These are phyloP conservation scores for Hydrotaea diabolus DNA, from an alignment of 2,888 invertebrate species.

Conservation along the genomic window DNA sequence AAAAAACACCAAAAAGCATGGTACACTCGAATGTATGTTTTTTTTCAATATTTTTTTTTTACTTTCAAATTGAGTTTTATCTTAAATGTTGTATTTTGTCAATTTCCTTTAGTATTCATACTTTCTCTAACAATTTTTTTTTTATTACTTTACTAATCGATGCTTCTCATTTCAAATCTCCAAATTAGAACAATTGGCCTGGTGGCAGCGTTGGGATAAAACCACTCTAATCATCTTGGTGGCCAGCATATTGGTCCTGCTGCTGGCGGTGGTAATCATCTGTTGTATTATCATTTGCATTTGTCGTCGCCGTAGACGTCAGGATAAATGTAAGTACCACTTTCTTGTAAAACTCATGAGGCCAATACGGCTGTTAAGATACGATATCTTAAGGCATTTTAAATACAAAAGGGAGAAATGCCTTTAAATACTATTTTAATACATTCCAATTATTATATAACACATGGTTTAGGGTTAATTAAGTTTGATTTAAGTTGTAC, in stretches of 20 bases:
- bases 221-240: constrained; percentile 89
- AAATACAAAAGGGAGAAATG: constrained; percentile 24
- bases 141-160: constrained; percentile 4
- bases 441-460: not conserved
- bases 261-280: constrained; percentile 88
- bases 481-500: constrained; percentile 30
- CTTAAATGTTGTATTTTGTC: constrained; percentile 21
- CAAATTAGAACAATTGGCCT: constrained; percentile 86
- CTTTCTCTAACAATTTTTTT: not conserved
- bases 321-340: constrained; percentile 81
- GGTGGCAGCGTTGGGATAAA: constrained; percentile 90
- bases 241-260: constrained; percentile 85
- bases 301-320: constrained; percentile 88
- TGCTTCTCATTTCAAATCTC: not conserved
- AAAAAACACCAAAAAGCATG: constrained; percentile 1
- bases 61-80: not conserved
- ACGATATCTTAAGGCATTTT: not conserved
- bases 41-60: constrained; percentile 5
- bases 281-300: constrained; percentile 93
- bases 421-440: not conserved
- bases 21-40: not conserved
- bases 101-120: too few species aligned
- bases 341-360: constrained; percentile 11
- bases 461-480: constrained; percentile 63
- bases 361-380: not conserved